These are phyloP conservation scores for Hydrophis major DNA, from an alignment of 2,797 vertebrate genomes.

Conservation along the genomic window DNA sequence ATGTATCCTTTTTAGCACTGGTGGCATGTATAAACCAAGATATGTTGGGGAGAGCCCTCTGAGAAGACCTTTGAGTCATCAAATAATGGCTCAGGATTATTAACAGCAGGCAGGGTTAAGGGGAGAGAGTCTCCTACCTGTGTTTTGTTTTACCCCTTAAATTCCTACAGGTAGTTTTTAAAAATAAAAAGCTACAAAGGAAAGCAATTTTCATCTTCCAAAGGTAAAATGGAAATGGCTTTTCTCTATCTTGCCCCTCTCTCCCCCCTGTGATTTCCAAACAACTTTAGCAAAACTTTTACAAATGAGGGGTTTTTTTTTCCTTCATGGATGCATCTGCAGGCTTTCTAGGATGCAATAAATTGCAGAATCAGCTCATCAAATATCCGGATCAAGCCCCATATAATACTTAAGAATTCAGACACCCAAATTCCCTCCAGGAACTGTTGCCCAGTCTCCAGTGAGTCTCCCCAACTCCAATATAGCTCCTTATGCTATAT, in stretches of 20 bases:
- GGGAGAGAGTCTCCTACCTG: neutral
- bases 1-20: neutral
- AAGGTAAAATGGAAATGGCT: neutral
- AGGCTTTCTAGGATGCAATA: neutral
- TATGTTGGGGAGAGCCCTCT: no score
- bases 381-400: neutral
- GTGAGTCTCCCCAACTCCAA: neutral
- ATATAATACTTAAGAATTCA: neutral
- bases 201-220: neutral
- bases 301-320: neutral
- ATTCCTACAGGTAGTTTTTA: neutral
- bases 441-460: neutral
- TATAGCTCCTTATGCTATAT: neutral
- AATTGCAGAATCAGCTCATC: neutral
- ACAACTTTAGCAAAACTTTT: neutral
- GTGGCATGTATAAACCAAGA: neutral
- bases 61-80: neutral
- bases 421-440: neutral
- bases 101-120: no score
- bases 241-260: no score
- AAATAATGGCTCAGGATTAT: neutral
- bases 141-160: neutral
- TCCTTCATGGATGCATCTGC: no score
- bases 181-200: neutral
- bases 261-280: neutral